These are phyloP conservation scores for Sternarchorhynchus goeldii DNA, from an alignment of 2,797 vertebrate species.

Conservation along the genomic window DNA sequence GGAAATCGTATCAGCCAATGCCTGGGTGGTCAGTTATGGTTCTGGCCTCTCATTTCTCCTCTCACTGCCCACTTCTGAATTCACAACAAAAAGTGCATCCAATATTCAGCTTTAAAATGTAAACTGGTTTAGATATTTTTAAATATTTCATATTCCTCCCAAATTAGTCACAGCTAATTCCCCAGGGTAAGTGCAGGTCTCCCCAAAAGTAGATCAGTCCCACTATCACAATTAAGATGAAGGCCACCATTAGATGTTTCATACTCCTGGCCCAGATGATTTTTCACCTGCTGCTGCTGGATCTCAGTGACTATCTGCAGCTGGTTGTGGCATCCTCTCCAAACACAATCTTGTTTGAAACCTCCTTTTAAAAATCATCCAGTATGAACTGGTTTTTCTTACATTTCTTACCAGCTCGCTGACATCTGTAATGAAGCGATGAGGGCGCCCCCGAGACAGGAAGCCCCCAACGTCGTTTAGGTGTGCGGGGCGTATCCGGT, in stretches of 20 bases:
- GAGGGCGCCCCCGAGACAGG: neutral
- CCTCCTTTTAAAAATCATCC: neutral
- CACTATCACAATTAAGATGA: neutral
- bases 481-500: neutral
- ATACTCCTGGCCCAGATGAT: neutral
- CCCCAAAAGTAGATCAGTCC: neutral
- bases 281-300: neutral
- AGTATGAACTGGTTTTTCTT: neutral
- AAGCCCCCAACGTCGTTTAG: conserved; percentile 3
- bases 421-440: neutral
- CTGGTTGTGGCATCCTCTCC: neutral
- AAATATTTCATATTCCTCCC: neutral
- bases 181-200: no score
- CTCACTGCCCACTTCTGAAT: neutral
- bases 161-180: neutral
- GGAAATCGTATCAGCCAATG: conserved; percentile 46
- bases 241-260: neutral
- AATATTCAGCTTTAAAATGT: neutral
- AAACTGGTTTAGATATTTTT: neutral
- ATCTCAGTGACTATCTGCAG: no score
- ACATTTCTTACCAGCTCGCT: neutral
- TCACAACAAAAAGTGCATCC: conserved; percentile 12
- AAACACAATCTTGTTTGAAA: neutral
- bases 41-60: neutral
- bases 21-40: conserved; percentile 28